Conservation (phyloP, 2,113 vertebrate species). For the Coryphaenoides rupestris region DNA sequence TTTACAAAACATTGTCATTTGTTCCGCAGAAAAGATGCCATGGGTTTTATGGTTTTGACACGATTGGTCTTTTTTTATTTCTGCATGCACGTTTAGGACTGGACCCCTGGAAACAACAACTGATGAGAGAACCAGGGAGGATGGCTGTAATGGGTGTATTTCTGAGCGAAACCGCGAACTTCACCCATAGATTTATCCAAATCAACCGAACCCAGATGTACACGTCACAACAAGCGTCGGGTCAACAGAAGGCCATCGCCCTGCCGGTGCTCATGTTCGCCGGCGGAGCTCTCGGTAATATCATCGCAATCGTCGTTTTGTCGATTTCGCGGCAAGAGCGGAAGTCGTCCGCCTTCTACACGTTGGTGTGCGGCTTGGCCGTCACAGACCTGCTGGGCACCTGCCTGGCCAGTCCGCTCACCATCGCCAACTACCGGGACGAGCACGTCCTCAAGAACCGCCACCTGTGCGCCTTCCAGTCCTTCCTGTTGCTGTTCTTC, state of each 20-base stretch:
- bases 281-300: constrained; percentile 90
- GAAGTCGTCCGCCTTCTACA: constrained; percentile 94
- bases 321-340: constrained; percentile 86
- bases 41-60: too few species aligned
- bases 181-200: constrained; percentile 40
- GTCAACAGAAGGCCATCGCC: constrained; percentile 1
- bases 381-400: constrained; percentile 94
- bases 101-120: too few species aligned
- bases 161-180: constrained; percentile 36
- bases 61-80: too few species aligned
- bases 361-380: constrained; percentile 87
- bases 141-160: neutral
- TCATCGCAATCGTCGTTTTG: constrained; percentile 89
- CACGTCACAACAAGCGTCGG: too few species aligned
- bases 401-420: constrained; percentile 89
- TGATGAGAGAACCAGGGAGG: neutral
- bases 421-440: constrained; percentile 88
- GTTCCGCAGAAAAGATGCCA: too few species aligned
- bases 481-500: constrained; percentile 86
- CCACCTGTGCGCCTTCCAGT: constrained; percentile 55
- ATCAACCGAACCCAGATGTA: constrained; percentile 8
- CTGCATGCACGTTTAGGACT: too few species aligned
- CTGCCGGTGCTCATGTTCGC: constrained; percentile 92
- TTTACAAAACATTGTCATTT: too few species aligned
- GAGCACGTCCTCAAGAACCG: constrained; percentile 61